Evolutionary conservation across 2,113 vertebrate species (phyloP).

Genomic region (Oryzias celebensis): DNA sequence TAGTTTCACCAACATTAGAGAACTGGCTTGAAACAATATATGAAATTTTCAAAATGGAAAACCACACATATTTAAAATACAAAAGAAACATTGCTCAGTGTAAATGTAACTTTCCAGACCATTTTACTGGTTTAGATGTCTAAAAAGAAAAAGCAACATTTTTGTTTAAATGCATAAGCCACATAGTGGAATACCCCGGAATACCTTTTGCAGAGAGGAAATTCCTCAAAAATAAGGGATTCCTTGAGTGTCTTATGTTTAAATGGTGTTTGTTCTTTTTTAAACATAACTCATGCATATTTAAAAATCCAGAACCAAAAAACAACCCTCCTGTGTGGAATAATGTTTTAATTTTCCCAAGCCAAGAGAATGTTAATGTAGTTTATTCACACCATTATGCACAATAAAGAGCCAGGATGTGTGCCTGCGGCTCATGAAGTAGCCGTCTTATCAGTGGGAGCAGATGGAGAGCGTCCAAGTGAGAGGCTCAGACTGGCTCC

Average conservation of each 20-base stretch:
- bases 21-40: too few species aligned
- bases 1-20: too few species aligned
- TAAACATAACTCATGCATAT: too few species aligned
- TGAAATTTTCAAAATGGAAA: too few species aligned
- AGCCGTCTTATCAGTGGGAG: constrained; percentile 60
- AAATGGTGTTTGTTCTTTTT: not conserved
- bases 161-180: constrained; percentile 32
- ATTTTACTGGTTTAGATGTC: not conserved
- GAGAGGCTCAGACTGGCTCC: constrained; percentile 69
- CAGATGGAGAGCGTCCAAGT: constrained; percentile 71
- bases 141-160: not conserved
- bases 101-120: too few species aligned
- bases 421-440: constrained; percentile 41
- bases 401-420: constrained; percentile 26
- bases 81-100: too few species aligned
- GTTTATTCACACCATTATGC: constrained; percentile 40
- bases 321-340: not conserved
- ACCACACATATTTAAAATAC: too few species aligned
- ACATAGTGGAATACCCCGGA: constrained; percentile 26
- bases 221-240: too few species aligned
- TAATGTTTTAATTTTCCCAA: constrained; percentile 1
- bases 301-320: not conserved
- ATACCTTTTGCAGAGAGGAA: not conserved
- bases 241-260: constrained; percentile 1
- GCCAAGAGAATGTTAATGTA: constrained; percentile 23